These are phyloP conservation scores for Acinonyx jubatus DNA, from an alignment of 2,113 vertebrate species.

Conservation along the genomic window DNA sequence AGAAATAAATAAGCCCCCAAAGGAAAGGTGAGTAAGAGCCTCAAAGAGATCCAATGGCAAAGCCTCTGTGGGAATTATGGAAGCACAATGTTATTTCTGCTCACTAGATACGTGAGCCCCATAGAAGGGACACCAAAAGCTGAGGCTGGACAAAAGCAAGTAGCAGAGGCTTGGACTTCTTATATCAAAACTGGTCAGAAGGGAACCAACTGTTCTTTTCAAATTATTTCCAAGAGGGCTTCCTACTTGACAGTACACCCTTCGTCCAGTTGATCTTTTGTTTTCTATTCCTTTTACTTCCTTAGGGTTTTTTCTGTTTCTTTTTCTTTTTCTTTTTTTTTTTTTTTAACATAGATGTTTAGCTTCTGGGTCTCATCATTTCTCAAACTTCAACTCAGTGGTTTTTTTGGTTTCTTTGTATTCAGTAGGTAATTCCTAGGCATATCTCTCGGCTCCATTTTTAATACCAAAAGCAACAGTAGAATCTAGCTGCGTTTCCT, in stretches of 20 bases:
- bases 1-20: conserved; percentile 27
- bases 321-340: not conserved
- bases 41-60: conserved; percentile 36
- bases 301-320: not conserved
- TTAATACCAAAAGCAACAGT: not conserved
- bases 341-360: not conserved
- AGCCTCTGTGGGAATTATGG: conserved; percentile 46
- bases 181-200: not conserved
- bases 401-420: not conserved
- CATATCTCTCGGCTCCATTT: not conserved
- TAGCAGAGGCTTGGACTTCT: not conserved
- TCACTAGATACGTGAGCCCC: not conserved
- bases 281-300: conserved; percentile 6
- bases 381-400: conserved; percentile 3
- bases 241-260: not conserved
- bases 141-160: not conserved
- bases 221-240: not conserved
- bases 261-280: not conserved
- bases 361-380: not conserved
- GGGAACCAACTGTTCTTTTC: not conserved
- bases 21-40: not conserved
- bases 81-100: conserved; percentile 37
- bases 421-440: not conserved
- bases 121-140: not conserved
- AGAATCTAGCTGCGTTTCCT: not conserved